Evolutionary conservation across 1,140 invertebrate species (phyloP).

Genomic region (Panagrolaimus sp.): DNA sequence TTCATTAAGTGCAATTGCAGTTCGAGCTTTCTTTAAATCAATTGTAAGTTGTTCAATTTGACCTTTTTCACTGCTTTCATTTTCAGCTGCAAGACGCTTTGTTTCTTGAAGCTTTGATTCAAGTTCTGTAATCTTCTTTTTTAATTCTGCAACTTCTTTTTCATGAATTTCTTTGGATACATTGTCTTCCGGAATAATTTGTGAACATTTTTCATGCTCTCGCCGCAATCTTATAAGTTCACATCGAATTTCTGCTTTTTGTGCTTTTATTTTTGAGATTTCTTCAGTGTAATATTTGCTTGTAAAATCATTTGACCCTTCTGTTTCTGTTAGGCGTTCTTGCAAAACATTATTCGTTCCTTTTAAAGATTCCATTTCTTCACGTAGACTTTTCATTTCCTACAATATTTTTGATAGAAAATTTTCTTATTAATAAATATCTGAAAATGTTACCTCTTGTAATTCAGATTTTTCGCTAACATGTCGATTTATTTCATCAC

Average conservation of each 20-base stretch:
- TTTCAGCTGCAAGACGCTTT: neutral
- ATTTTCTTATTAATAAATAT: no score
- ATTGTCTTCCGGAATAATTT: neutral
- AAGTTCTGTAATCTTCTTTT: neutral
- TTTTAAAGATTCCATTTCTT: constrained; percentile 1
- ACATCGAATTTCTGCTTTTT: constrained; percentile 1
- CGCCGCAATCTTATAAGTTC: constrained; percentile 6
- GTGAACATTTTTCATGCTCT: neutral
- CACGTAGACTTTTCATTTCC: neutral
- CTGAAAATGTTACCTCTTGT: neutral
- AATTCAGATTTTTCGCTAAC: no score
- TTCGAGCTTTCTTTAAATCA: neutral
- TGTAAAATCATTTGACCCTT: constrained; percentile 3
- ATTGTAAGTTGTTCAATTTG: constrained; percentile 13
- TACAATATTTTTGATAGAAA: no score
- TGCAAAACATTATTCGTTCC: neutral
- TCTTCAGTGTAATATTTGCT: constrained; percentile 2
- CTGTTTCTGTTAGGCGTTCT: constrained; percentile 1
- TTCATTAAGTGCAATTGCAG: neutral
- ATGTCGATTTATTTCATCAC: constrained; percentile 1
- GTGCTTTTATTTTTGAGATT: neutral
- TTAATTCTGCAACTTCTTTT: neutral
- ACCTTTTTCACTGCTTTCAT: neutral
- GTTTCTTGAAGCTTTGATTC: neutral
- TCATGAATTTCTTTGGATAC: neutral